Base-by-base conservation (phyloP, 1,140 invertebrate genomes). In the Calliopsis andreniformis region DNA sequence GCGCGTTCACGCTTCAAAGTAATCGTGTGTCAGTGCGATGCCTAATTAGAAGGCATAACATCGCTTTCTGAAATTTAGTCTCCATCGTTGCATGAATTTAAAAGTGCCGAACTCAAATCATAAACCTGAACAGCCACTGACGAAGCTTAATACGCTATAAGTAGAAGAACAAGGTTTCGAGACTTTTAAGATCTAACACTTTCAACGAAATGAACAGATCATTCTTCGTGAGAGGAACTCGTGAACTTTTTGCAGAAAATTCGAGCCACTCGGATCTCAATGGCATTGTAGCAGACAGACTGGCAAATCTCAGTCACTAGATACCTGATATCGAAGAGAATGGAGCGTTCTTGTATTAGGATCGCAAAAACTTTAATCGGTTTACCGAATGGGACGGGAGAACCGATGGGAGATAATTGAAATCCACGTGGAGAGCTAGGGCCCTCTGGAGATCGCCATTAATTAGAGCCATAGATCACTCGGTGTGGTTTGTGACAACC, bases 381-480 rank as follows among this genome's bases (percentile, higher is more conserved):
- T 83, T 83, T 78, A 78, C 56, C 71, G 73, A 79, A 80, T 63
- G 66, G 62, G 12, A 58, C 66, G 51, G 67, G 42, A 47, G 63
- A 79, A 75, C 78, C 72, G 78, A 84, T 84, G 83, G 78, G 58
- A 89, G 83, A 83, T 89, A 89, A 89, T 89, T 89, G 87, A 88
- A 89, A 88, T 83, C 86, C 81, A 86, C 79, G 85, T 81, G 86
- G 83, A 87, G 87, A 87, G 81, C 84, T 70, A 82, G 62, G 59
- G 72, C 79, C 80, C 87, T 85, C 82, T 63, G 78, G 87, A 85
- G 86, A 87, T 86, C 81, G 79, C 82, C 85, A 89, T 89, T 89
- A 89, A 89, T 89, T 89, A 88, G 83, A 87, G 64, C 80, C 80
- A 89, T 89, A 88, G 86, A 89, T 89, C 87, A 87, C 77, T 78